A percentile compares a stretch with the other conserved stretches of the same genome.
Conservation (phyloP, 2,888 invertebrate genomes). For the Boloria euphrosyne region DNA sequence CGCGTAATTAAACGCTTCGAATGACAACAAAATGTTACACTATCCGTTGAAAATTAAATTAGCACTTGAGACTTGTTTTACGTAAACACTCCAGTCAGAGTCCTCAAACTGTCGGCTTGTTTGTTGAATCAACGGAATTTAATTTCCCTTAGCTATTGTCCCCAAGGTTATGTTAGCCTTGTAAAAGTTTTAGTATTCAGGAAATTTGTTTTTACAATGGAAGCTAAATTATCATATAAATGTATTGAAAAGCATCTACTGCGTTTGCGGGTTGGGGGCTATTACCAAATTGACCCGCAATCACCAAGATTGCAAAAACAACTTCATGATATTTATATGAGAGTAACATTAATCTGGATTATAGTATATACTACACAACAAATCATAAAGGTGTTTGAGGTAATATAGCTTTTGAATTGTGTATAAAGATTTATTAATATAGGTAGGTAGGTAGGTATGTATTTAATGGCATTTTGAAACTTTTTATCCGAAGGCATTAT, state of each 20-base stretch:
- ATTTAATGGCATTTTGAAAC: too few relatives aligned
- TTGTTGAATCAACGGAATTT: conserved; percentile 41
- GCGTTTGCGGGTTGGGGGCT: conserved; percentile 49
- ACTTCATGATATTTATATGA: conserved; percentile 52
- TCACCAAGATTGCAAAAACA: conserved; percentile 44
- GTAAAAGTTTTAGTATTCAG: conserved; percentile 28
- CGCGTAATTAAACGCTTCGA: conserved; percentile 33
- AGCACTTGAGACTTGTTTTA: conserved; percentile 32
- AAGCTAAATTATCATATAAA: conserved; percentile 46
- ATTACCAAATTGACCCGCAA: conserved; percentile 50
- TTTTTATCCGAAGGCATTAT: too few relatives aligned
- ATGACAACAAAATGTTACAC: conserved; percentile 38
- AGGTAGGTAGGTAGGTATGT: too few relatives aligned
- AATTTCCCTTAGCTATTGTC: conserved; percentile 38
- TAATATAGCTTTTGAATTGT: conserved; percentile 38
- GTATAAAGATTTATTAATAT: neutral
- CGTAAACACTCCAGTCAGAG: conserved; percentile 34
- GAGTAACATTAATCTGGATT: conserved; percentile 46
- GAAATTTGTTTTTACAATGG: conserved; percentile 39
- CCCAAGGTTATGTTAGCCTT: conserved; percentile 24
- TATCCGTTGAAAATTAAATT: conserved; percentile 35
- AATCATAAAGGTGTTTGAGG: conserved; percentile 55
- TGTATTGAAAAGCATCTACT: conserved; percentile 52
- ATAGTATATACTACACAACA: conserved; percentile 54
- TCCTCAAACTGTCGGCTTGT: conserved; percentile 34